These are phyloP conservation scores for Drosophila lacertosa DNA, from an alignment of 1,140 invertebrate species.

Conservation along the genomic window DNA sequence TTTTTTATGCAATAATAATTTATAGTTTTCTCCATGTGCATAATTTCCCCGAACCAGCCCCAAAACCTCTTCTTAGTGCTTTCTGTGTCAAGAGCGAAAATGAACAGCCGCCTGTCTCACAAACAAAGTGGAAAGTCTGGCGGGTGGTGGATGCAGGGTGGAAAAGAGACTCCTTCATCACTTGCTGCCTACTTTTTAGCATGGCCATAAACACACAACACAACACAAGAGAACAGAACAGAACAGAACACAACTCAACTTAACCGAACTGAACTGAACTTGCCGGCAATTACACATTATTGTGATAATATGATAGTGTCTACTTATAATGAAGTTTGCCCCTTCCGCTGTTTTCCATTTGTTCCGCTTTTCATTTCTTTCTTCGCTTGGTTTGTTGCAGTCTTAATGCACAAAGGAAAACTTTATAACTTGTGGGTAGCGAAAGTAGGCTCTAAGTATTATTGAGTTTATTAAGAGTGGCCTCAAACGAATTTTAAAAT, in stretches of 20 bases:
- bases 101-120: slow-evolving; percentile 41
- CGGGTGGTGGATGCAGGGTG: not conserved
- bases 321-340: slow-evolving; percentile 44
- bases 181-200: slow-evolving; percentile 7
- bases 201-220: slow-evolving; percentile 7
- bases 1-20: too few species aligned
- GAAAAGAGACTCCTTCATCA: slow-evolving; percentile 4
- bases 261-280: slow-evolving; percentile 15
- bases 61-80: slow-evolving; percentile 5
- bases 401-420: slow-evolving; percentile 19
- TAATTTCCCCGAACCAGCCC: not conserved
- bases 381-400: not conserved
- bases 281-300: slow-evolving; percentile 52
- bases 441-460: not conserved
- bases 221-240: slow-evolving; percentile 1
- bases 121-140: not conserved
- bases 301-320: slow-evolving; percentile 31
- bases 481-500: not conserved
- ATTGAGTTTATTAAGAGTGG: not conserved
- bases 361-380: not conserved
- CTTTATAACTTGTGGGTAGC: slow-evolving; percentile 10
- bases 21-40: not conserved
- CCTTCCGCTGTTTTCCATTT: not conserved
- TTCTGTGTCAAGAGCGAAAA: slow-evolving; percentile 54
- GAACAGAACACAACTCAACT: not conserved